Conservation (phyloP, 2,888 invertebrate genomes). For the Colostygia pectinataria region DNA sequence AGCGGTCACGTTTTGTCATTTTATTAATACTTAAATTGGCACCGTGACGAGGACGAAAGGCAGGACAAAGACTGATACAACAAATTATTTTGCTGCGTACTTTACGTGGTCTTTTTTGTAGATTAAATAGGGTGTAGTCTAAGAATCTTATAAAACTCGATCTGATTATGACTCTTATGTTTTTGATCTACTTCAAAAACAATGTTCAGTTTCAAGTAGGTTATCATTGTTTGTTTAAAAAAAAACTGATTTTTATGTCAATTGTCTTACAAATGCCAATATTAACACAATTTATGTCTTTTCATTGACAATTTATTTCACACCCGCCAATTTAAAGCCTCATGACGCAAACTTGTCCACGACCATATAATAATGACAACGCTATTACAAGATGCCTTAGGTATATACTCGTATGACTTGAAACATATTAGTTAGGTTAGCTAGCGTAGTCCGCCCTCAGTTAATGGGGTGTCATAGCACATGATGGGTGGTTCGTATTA, state of each 20-base stretch:
- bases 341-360: conserved; percentile 10
- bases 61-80: conserved; percentile 52
- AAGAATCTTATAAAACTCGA: too few species aligned
- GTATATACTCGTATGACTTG: conserved; percentile 44
- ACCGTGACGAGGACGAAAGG: conserved; percentile 70
- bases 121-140: conserved; percentile 6
- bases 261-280: too few species aligned
- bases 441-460: conserved; percentile 60
- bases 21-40: conserved; percentile 82
- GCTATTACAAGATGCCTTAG: conserved; percentile 18
- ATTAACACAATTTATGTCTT: too few species aligned
- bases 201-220: too few species aligned
- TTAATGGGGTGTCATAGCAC: conserved; percentile 78
- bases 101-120: conserved; percentile 10
- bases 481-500: conserved; percentile 66
- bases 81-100: conserved; percentile 39
- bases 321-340: conserved; percentile 1
- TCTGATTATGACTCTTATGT: too few species aligned
- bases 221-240: too few species aligned
- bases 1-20: conserved; percentile 80
- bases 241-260: too few species aligned
- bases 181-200: too few species aligned
- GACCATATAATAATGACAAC: conserved; percentile 23
- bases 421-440: conserved; percentile 74
- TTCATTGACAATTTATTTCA: too few species aligned